Evolutionary conservation across 1,140 invertebrate genomes (phyloP).

Genomic region (Solenopsis fugax): DNA sequence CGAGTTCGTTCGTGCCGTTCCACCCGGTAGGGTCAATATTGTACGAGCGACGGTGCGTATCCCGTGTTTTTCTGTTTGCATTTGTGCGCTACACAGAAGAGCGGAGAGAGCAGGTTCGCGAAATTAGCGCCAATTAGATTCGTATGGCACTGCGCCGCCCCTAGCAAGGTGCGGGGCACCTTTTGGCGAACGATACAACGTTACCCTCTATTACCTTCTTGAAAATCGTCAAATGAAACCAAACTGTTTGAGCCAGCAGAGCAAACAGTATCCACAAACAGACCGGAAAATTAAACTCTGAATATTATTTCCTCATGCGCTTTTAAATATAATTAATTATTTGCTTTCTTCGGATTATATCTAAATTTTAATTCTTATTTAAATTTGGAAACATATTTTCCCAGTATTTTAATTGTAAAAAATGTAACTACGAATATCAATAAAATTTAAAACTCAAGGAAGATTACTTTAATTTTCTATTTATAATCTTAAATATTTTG

Average conservation of each 20-base stretch:
- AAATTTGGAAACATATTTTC: too few relatives aligned
- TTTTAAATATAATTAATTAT: neutral
- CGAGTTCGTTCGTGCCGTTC: conserved; percentile 64
- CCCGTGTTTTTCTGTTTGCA: conserved; percentile 74
- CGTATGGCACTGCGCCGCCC: conserved; percentile 63
- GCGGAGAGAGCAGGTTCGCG: conserved; percentile 59
- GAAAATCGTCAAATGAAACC: neutral
- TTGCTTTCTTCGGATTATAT: too few relatives aligned
- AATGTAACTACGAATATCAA: too few relatives aligned
- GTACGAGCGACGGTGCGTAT: conserved; percentile 75
- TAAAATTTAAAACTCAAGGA: too few relatives aligned
- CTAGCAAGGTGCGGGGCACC: conserved; percentile 45
- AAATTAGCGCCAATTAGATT: conserved; percentile 78
- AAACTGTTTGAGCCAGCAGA: neutral
- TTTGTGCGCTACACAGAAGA: conserved; percentile 42
- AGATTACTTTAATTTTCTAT: too few relatives aligned
- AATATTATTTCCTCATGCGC: neutral
- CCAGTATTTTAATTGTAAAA: too few relatives aligned
- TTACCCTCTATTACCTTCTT: neutral
- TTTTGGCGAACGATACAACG: conserved; percentile 49
- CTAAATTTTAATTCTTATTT: neutral
- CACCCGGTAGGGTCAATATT: conserved; percentile 74
- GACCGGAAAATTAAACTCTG: neutral
- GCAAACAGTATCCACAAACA: neutral
- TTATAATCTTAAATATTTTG: too few relatives aligned